These are phyloP conservation scores for Drosophila rellima DNA, from an alignment of 2,888 invertebrate species.

Conservation along the genomic window DNA sequence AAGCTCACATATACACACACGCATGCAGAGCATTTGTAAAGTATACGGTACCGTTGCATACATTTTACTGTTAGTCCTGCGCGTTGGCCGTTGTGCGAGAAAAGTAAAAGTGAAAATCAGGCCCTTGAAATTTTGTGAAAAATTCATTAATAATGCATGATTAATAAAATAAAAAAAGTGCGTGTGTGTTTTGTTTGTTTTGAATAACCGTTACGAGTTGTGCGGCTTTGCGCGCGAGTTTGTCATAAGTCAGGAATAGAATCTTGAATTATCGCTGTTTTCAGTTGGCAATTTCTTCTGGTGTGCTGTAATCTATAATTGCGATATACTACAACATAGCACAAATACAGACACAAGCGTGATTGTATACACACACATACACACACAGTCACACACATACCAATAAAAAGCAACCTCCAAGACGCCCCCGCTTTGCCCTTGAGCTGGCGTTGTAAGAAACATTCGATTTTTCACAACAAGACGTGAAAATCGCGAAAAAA, in stretches of 20 bases:
- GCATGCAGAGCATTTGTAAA: constrained; percentile 5
- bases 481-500: constrained; percentile 55
- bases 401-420: constrained; percentile 47
- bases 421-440: constrained; percentile 77
- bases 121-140: constrained; percentile 66
- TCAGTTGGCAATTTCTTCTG: constrained; percentile 31
- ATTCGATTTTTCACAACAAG: constrained; percentile 80
- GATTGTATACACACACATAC: constrained; percentile 27
- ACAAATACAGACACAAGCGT: constrained; percentile 28
- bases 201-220: constrained; percentile 29
- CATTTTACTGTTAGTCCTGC: constrained; percentile 63
- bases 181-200: constrained; percentile 37
- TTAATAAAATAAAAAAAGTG: constrained; percentile 36
- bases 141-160: constrained; percentile 71
- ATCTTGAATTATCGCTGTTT: constrained; percentile 5
- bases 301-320: constrained; percentile 74
- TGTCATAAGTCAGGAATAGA: constrained; percentile 4
- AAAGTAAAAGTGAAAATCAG: constrained; percentile 78
- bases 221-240: constrained; percentile 17
- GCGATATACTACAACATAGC: constrained; percentile 50
- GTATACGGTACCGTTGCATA: constrained; percentile 42
- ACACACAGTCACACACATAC: constrained; percentile 11
- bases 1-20: constrained; percentile 5
- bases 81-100: constrained; percentile 49
- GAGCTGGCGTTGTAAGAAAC: constrained; percentile 64